A percentile compares a stretch with the other conserved stretches of the same genome.
Evolutionary conservation across 2,888 invertebrate species (phyloP).

Genomic region (Trilocha varians): DNA sequence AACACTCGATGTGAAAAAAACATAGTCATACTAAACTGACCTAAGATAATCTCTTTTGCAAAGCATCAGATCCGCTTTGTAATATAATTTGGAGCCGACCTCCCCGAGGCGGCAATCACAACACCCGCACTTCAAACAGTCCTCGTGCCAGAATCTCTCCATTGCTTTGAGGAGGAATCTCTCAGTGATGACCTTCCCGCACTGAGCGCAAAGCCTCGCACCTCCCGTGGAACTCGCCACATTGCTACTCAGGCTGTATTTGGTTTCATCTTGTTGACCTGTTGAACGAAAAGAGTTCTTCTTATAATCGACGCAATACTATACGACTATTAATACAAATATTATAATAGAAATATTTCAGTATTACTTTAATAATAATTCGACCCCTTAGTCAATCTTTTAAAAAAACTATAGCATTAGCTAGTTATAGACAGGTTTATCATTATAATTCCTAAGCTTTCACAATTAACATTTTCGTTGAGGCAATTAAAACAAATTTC

Average conservation of each 20-base stretch:
- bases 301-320: no score
- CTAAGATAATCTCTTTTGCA: conserved; percentile 95
- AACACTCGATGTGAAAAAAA: neutral
- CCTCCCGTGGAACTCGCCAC: conserved; percentile 45
- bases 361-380: no score
- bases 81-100: conserved; percentile 91
- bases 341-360: no score
- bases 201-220: conserved; percentile 84
- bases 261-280: conserved; percentile 67
- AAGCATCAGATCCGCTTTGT: conserved; percentile 91
- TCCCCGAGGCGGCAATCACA: conserved; percentile 95
- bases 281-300: conserved; percentile 11
- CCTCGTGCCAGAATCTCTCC: conserved; percentile 95
- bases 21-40: conserved; percentile 45
- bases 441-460: no score
- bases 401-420: no score
- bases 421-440: no score
- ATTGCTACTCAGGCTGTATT: conserved; percentile 48
- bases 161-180: conserved; percentile 87
- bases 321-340: no score
- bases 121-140: conserved; percentile 93
- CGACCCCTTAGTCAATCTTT: no score
- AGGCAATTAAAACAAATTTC: no score
- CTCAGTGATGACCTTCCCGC: conserved; percentile 89
- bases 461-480: no score